A percentile compares a stretch with the other conserved stretches of the same genome.
phyloP scores from a whole-genome alignment of 2,797 vertebrate species.

The Decapterus maruadsi region DNA sequence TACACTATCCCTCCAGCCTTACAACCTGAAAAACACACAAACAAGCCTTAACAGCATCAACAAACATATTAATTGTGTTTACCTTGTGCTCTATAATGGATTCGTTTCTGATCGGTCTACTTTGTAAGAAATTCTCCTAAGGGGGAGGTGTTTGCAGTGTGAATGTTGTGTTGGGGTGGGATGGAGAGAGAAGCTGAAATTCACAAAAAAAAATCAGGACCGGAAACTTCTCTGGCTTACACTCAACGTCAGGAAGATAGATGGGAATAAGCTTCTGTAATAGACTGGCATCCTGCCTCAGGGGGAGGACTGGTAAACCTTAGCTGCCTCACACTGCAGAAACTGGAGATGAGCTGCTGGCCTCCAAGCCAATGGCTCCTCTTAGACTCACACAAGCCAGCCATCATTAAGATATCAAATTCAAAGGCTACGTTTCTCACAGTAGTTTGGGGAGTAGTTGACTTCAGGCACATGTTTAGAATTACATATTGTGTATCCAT shows the following conservation, averaged over 20 bases:
- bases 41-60: neutral
- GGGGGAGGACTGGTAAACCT: slow-evolving; percentile 39
- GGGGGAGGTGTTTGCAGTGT: neutral
- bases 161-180: neutral
- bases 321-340: slow-evolving; percentile 38
- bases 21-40: slow-evolving; percentile 30
- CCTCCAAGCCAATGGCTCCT: slow-evolving; percentile 31
- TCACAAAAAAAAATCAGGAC: slow-evolving; percentile 24
- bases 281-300: slow-evolving; percentile 48
- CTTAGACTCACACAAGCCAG: slow-evolving; percentile 13
- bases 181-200: neutral
- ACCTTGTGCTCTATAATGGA: slow-evolving; percentile 1
- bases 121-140: slow-evolving; percentile 28
- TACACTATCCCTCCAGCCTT: slow-evolving; percentile 13
- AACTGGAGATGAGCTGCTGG: slow-evolving; percentile 55
- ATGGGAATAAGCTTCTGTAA: slow-evolving; percentile 55
- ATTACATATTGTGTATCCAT: neutral
- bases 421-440: slow-evolving; percentile 26
- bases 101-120: slow-evolving; percentile 15
- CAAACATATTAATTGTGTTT: slow-evolving; percentile 36
- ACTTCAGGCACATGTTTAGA: neutral
- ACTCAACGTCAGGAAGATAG: slow-evolving; percentile 46
- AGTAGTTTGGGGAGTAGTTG: neutral
- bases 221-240: slow-evolving; percentile 20
- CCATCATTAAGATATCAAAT: slow-evolving; percentile 52